A percentile compares a stretch with the other conserved stretches of the same genome.
These are phyloP conservation scores for Heterochromis multidens DNA, from an alignment of 2,113 vertebrate species.

Conservation along the genomic window DNA sequence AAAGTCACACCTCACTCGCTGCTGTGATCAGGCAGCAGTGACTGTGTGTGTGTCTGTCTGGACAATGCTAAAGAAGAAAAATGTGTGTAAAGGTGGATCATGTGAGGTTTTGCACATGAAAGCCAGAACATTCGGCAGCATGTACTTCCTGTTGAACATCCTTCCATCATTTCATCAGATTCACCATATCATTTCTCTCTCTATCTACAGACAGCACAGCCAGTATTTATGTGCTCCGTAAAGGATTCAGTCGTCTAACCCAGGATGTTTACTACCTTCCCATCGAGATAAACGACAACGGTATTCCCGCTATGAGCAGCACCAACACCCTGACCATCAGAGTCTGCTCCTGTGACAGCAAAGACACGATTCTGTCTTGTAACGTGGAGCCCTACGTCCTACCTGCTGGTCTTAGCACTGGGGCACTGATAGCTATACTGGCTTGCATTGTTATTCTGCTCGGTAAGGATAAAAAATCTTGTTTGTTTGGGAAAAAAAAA, in stretches of 20 bases:
- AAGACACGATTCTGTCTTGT: conserved; percentile 85
- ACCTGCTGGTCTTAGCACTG: conserved; percentile 90
- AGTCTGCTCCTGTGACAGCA: conserved; percentile 89
- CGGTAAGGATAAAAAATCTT: conserved; percentile 73
- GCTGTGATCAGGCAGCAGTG: neutral
- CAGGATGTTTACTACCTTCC: conserved; percentile 91
- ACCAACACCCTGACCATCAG: conserved; percentile 91
- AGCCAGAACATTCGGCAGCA: neutral
- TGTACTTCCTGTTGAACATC: neutral
- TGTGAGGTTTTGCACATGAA: neutral
- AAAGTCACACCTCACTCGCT: conserved; percentile 39
- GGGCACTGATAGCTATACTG: conserved; percentile 92
- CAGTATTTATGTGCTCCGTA: conserved; percentile 82
- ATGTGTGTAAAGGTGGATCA: neutral
- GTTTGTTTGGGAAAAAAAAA: neutral
- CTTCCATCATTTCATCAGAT: neutral
- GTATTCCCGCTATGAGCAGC: conserved; percentile 86
- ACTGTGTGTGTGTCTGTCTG: neutral
- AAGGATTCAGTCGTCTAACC: conserved; percentile 86
- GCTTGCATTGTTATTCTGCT: conserved; percentile 95
- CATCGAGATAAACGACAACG: conserved; percentile 91
- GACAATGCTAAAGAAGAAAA: neutral
- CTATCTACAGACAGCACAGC: conserved; percentile 85
- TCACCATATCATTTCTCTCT: neutral
- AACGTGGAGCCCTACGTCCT: conserved; percentile 88